Evolutionary conservation across 2,113 vertebrate species (phyloP).

Genomic region (Podocnemis expansa): DNA sequence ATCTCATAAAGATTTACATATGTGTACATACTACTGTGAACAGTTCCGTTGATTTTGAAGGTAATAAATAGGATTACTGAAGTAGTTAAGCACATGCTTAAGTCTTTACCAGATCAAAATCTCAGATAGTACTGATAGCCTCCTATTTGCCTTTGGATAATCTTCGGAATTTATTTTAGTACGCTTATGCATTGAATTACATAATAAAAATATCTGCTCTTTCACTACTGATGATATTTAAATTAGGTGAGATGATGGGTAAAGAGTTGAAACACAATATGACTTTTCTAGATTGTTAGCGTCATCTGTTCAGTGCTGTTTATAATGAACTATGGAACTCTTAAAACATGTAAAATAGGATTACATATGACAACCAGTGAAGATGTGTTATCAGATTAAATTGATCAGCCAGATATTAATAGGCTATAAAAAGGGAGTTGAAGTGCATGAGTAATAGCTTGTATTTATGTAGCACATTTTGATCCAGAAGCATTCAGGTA

Average conservation of each 20-base stretch:
- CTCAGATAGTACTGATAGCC: neutral
- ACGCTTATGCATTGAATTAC: neutral
- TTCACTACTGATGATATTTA: neutral
- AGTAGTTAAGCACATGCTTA: neutral
- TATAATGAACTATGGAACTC: neutral
- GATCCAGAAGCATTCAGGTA: neutral
- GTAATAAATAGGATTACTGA: no score
- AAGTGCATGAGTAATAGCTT: neutral
- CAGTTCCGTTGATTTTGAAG: no score
- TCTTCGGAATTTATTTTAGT: rapidly evolving
- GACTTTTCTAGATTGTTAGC: neutral
- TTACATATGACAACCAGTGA: neutral
- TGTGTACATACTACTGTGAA: no score
- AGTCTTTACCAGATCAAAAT: rapidly evolving
- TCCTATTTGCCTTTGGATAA: neutral
- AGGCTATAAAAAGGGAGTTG: neutral
- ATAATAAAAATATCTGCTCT: neutral
- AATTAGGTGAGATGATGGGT: neutral
- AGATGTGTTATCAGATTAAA: neutral
- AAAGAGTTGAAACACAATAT: neutral
- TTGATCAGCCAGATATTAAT: neutral
- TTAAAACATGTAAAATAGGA: neutral
- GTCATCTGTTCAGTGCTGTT: neutral
- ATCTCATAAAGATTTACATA: neutral
- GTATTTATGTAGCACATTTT: neutral